A percentile compares a stretch with the other conserved stretches of the same genome.
Evolutionary conservation across 2,113 vertebrate genomes (phyloP).

Genomic region (Cavia aperea): DNA sequence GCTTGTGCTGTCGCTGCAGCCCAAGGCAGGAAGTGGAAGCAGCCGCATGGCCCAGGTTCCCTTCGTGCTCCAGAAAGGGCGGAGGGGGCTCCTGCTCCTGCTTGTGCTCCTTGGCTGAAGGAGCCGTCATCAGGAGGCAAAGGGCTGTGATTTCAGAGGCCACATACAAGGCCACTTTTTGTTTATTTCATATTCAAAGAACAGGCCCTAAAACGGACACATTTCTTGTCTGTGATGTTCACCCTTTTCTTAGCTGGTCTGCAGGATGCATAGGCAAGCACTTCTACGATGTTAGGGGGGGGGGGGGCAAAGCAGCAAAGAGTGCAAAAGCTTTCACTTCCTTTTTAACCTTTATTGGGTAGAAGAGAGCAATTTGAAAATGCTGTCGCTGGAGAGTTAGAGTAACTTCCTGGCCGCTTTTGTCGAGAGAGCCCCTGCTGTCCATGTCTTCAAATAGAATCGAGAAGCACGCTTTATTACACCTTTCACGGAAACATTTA

Average conservation of each 20-base stretch:
- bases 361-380: slow-evolving; percentile 69
- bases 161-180: background rate
- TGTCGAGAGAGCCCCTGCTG: slow-evolving; percentile 67
- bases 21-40: slow-evolving; percentile 40
- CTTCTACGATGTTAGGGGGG: slow-evolving; percentile 40
- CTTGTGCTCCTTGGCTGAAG: background rate
- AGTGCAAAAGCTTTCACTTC: slow-evolving; percentile 63
- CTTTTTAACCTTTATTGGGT: slow-evolving; percentile 58
- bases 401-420: slow-evolving; percentile 76
- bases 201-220: background rate
- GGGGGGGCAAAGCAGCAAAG: background rate
- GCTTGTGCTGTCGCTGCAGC: background rate
- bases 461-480: slow-evolving; percentile 60
- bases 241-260: slow-evolving; percentile 48
- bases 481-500: slow-evolving; percentile 54
- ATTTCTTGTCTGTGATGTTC: slow-evolving; percentile 27
- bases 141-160: background rate
- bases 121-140: background rate
- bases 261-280: background rate
- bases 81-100: background rate
- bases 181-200: slow-evolving; percentile 41
- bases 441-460: slow-evolving; percentile 30
- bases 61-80: slow-evolving; percentile 31
- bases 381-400: slow-evolving; percentile 50
- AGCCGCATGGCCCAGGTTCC: background rate